These are phyloP conservation scores for Gymnobelideus leadbeateri DNA, from an alignment of 2,113 vertebrate species.

Conservation along the genomic window DNA sequence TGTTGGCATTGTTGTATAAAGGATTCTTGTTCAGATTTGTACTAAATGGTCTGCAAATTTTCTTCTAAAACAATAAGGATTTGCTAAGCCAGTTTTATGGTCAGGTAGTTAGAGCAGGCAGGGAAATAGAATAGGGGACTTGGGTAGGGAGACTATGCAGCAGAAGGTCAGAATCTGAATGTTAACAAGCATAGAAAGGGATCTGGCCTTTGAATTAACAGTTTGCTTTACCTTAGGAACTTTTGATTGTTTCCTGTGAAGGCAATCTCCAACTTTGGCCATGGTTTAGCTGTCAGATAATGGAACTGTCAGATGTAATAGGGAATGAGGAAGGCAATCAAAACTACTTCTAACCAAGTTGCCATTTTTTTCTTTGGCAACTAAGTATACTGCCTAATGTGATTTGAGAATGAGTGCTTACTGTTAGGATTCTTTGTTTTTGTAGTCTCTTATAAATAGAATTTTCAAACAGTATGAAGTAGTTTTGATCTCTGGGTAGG, in stretches of 20 bases:
- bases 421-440: neutral
- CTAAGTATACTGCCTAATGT: neutral
- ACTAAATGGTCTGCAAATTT: neutral
- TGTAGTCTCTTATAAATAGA: neutral
- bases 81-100: neutral
- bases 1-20: neutral
- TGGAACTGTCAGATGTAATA: neutral
- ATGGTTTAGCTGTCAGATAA: neutral
- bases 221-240: neutral
- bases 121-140: neutral
- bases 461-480: slow-evolving; percentile 9
- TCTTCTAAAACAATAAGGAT: neutral
- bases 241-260: neutral
- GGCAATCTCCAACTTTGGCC: neutral
- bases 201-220: neutral
- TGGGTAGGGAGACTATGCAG: neutral
- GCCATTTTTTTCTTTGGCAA: neutral
- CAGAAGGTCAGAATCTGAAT: neutral
- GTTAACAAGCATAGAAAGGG: neutral
- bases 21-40: neutral
- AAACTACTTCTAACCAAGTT: neutral
- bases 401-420: slow-evolving; percentile 18
- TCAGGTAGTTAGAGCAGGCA: neutral
- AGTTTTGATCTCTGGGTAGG: neutral
- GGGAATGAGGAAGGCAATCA: neutral